These are phyloP conservation scores for Melipona quadrifasciata DNA, from an alignment of 1,140 invertebrate genomes.

Conservation along the genomic window DNA sequence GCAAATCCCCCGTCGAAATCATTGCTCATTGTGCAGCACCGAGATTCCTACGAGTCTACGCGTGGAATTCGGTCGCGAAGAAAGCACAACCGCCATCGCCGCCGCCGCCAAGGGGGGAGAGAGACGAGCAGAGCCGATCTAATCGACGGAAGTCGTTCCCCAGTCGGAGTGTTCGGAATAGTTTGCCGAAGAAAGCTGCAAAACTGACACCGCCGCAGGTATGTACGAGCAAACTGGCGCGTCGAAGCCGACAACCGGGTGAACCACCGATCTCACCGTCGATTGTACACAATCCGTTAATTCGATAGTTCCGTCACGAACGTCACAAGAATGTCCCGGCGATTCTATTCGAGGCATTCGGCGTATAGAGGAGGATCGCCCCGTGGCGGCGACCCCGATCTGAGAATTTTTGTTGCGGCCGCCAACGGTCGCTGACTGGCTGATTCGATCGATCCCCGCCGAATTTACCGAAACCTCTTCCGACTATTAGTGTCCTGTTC, in stretches of 20 bases:
- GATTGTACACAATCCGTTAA: constrained; percentile 56
- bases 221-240: constrained; percentile 48
- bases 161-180: constrained; percentile 48
- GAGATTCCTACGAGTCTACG: constrained; percentile 5
- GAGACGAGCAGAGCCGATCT: constrained; percentile 3
- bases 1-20: neutral
- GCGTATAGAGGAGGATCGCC: constrained; percentile 29
- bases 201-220: constrained; percentile 63
- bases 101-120: no score
- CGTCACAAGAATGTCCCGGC: constrained; percentile 62
- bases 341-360: constrained; percentile 63
- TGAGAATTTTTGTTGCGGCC: constrained; percentile 32
- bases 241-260: constrained; percentile 38
- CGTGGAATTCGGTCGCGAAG: neutral
- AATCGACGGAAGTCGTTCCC: constrained; percentile 58
- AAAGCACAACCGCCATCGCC: neutral
- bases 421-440: constrained; percentile 14
- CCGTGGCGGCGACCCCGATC: neutral
- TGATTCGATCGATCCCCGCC: constrained; percentile 33
- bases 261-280: constrained; percentile 45
- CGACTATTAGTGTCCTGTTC: constrained; percentile 24
- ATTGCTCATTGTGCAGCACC: constrained; percentile 5
- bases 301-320: constrained; percentile 63
- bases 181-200: constrained; percentile 62
- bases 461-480: constrained; percentile 29